These are phyloP conservation scores for Scyliorhinus canicula DNA, from an alignment of 2,797 vertebrate genomes.

Conservation along the genomic window DNA sequence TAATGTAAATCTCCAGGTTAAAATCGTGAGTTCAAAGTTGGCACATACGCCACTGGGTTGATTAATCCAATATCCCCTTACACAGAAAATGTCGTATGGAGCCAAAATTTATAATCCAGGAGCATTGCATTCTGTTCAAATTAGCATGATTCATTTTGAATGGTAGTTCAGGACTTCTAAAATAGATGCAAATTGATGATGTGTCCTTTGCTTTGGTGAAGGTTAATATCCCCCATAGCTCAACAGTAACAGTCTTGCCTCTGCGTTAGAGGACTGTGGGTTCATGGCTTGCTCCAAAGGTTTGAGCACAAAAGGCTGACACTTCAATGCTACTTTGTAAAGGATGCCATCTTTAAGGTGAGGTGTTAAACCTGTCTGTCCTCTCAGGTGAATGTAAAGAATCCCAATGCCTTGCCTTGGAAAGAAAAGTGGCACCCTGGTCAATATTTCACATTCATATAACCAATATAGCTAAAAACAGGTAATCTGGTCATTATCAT, in stretches of 20 bases:
- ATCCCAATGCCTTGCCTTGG: no score
- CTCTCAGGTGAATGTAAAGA: neutral
- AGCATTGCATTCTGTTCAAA: neutral
- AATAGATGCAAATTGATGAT: neutral
- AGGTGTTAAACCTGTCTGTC: no score
- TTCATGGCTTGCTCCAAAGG: neutral
- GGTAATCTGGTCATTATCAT: neutral
- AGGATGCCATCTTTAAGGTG: neutral
- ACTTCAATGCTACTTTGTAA: neutral
- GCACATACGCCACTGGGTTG: neutral
- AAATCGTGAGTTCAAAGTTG: neutral
- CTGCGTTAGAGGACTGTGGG: neutral
- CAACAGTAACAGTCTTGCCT: neutral
- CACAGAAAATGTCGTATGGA: neutral
- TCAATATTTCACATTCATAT: neutral
- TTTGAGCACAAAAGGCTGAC: neutral
- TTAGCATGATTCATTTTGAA: neutral
- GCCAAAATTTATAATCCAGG: neutral
- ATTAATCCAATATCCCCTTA: neutral
- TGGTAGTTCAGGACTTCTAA: neutral
- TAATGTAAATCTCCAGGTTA: neutral
- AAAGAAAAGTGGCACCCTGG: no score
- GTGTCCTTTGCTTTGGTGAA: neutral
- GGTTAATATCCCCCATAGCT: neutral
- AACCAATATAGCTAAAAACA: neutral